phyloP scores from a whole-genome alignment of 2,888 invertebrate genomes.

The Drosophila demipolita region DNA sequence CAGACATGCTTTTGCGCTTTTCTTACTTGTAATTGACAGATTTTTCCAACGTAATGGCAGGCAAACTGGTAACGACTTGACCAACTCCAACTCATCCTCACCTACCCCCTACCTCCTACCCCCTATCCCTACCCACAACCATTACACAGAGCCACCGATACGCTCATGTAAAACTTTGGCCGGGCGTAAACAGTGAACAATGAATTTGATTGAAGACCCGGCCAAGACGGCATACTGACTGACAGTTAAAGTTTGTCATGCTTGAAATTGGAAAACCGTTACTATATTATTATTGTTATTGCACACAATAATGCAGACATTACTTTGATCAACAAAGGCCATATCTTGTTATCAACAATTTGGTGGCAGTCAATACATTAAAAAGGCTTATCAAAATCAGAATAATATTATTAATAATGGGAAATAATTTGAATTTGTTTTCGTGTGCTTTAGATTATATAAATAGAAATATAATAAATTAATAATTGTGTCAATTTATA shows the following conservation, averaged over 20 bases:
- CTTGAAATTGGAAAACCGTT: neutral
- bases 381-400: neutral
- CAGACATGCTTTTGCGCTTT: constrained; percentile 76
- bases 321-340: neutral
- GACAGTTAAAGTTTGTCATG: neutral
- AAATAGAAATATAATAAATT: neutral
- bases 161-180: constrained; percentile 39
- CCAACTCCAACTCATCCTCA: constrained; percentile 19
- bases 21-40: constrained; percentile 76
- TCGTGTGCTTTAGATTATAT: neutral
- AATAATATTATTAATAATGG: neutral
- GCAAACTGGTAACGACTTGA: constrained; percentile 67
- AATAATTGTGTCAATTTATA: neutral
- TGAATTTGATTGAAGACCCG: constrained; percentile 44
- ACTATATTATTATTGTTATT: neutral
- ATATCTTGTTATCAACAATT: neutral
- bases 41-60: constrained; percentile 73
- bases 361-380: neutral
- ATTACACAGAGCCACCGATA: neutral
- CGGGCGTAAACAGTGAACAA: constrained; percentile 52
- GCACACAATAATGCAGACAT: neutral
- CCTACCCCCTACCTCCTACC: neutral
- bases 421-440: neutral
- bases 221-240: neutral
- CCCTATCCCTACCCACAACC: neutral